Conservation (phyloP, 2,113 vertebrate genomes). For the Agapornis roseicollis region DNA sequence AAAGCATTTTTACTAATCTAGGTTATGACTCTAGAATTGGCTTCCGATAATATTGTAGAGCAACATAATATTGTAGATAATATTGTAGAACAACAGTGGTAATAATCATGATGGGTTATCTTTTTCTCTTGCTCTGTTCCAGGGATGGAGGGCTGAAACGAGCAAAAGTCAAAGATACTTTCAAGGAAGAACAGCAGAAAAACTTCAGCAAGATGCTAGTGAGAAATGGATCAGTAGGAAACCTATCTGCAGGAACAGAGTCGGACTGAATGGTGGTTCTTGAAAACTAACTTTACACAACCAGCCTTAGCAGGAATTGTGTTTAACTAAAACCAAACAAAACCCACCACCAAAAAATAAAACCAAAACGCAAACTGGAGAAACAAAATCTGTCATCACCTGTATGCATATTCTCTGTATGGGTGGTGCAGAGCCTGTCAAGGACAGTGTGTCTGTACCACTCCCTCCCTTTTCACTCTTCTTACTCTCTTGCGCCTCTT, state of each 20-base stretch:
- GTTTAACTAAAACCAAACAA: neutral
- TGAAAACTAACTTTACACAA: neutral
- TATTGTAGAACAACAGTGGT: neutral
- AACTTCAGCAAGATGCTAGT: constrained; percentile 92
- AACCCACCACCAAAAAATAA: neutral
- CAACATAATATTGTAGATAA: neutral
- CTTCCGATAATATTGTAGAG: neutral
- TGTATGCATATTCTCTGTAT: constrained; percentile 6
- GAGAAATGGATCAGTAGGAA: constrained; percentile 68
- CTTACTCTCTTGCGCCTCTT: neutral
- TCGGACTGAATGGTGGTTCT: constrained; percentile 27
- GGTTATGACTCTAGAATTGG: neutral
- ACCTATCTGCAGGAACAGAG: constrained; percentile 51
- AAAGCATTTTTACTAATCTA: neutral
- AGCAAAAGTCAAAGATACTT: constrained; percentile 87
- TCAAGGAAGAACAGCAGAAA: constrained; percentile 91
- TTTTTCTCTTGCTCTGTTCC: constrained; percentile 13
- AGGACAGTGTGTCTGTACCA: neutral
- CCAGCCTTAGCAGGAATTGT: neutral
- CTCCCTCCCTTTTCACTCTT: neutral
- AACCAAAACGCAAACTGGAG: neutral
- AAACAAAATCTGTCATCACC: neutral
- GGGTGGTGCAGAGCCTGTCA: constrained; percentile 19
- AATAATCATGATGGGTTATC: neutral
- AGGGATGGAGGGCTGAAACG: constrained; percentile 95